Conservation (phyloP, 2,888 invertebrate species). For the Ennomos quercinarius region DNA sequence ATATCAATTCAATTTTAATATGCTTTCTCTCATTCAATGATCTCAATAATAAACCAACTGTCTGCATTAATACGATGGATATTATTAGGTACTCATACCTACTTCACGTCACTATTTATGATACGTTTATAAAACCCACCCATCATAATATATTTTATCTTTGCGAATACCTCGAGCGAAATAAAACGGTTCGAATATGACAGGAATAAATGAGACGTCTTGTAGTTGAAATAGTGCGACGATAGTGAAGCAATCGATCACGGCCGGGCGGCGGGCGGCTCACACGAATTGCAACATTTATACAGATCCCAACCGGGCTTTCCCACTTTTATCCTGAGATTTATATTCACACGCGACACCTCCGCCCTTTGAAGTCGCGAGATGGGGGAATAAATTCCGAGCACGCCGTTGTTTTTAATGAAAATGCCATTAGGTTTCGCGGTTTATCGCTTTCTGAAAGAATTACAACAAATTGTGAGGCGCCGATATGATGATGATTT, state of each 20-base stretch:
- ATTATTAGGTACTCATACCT: background rate
- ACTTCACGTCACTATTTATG: slow-evolving; percentile 46
- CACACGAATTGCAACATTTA: slow-evolving; percentile 77
- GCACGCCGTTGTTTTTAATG: slow-evolving; percentile 76
- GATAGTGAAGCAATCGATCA: slow-evolving; percentile 76
- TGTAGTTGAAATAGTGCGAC: slow-evolving; percentile 73
- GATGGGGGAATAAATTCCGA: slow-evolving; percentile 75
- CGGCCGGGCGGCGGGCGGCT: slow-evolving; percentile 44
- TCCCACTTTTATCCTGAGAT: slow-evolving; percentile 75
- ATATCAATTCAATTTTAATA: slow-evolving; percentile 50
- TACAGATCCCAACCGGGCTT: slow-evolving; percentile 67
- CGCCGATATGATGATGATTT: slow-evolving; percentile 44
- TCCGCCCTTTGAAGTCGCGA: slow-evolving; percentile 79
- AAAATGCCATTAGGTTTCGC: slow-evolving; percentile 71
- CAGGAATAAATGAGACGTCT: slow-evolving; percentile 74
- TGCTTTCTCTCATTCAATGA: slow-evolving; percentile 42
- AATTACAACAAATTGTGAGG: slow-evolving; percentile 31
- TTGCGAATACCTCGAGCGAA: slow-evolving; percentile 54
- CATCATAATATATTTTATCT: slow-evolving; percentile 49
- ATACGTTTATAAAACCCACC: slow-evolving; percentile 54
- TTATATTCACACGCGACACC: slow-evolving; percentile 78
- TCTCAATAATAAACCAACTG: slow-evolving; percentile 46
- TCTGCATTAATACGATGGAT: slow-evolving; percentile 14
- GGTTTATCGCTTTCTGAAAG: slow-evolving; percentile 49
- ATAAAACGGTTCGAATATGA: slow-evolving; percentile 71